A percentile compares a stretch with the other conserved stretches of the same genome.
Evolutionary conservation across 2,888 invertebrate genomes (phyloP).

Genomic region (Anagyrus pseudococci): DNA sequence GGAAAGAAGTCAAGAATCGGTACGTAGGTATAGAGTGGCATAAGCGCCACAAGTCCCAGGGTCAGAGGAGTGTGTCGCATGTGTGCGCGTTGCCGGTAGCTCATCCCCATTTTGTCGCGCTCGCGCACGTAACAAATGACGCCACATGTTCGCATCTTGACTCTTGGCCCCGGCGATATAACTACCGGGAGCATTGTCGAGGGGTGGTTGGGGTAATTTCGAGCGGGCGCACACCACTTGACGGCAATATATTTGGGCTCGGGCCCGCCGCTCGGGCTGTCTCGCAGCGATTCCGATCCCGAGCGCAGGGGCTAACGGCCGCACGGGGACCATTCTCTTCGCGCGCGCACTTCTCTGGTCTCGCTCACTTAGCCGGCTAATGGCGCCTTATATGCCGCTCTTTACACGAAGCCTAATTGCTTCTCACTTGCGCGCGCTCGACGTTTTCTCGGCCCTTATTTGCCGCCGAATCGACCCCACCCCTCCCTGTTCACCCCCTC

Average conservation of each 20-base stretch:
- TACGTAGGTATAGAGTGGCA: no score
- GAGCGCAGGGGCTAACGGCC: slow-evolving; percentile 56
- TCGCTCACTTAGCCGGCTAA: slow-evolving; percentile 54
- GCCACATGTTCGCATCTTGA: slow-evolving; percentile 61
- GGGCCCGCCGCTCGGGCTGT: no score
- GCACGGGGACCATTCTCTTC: slow-evolving; percentile 57
- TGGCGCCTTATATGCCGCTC: slow-evolving; percentile 48
- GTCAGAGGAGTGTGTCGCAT: no score
- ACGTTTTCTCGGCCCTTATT: no score
- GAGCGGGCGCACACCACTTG: slow-evolving; percentile 42
- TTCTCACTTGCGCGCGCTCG: not conserved
- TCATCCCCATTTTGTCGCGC: slow-evolving; percentile 34
- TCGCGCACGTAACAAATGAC: slow-evolving; percentile 60
- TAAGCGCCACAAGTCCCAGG: no score
- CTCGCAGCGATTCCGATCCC: no score
- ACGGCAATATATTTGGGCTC: slow-evolving; percentile 40
- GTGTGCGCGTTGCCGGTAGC: no score
- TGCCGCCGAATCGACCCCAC: no score
- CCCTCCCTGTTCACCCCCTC: no score
- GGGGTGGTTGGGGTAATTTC: slow-evolving; percentile 44
- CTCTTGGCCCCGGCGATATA: slow-evolving; percentile 38
- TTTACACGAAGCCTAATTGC: slow-evolving; percentile 19
- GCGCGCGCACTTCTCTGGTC: slow-evolving; percentile 43
- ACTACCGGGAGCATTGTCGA: no score
- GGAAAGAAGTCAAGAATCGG: no score